Evolutionary conservation across 2,888 invertebrate genomes (phyloP).

Genomic region (Petrolisthes manimaculis): DNA sequence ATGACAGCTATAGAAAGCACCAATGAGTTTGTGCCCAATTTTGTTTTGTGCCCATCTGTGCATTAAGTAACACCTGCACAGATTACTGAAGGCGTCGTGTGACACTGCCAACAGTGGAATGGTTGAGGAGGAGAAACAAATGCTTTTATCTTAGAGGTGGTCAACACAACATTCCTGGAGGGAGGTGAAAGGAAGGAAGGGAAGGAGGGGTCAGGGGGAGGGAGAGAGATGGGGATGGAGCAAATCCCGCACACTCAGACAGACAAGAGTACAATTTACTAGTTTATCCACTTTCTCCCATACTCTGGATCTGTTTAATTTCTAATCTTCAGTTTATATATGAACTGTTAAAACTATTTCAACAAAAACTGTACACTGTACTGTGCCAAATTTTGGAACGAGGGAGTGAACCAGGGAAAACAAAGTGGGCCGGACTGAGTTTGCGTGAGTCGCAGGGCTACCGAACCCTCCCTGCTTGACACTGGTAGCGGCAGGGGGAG

Average conservation of each 20-base stretch:
- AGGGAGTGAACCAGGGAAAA: not conserved
- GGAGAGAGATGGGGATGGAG: not conserved
- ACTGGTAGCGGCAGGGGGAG: not conserved
- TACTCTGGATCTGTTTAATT: not conserved
- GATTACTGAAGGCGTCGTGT: conserved; percentile 23
- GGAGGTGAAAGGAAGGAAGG: not conserved
- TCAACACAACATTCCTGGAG: not conserved
- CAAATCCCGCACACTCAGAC: not conserved
- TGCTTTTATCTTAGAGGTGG: not conserved
- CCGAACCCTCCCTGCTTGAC: not conserved
- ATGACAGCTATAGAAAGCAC: conserved; percentile 40
- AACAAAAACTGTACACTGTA: not conserved
- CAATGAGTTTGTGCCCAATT: conserved; percentile 17
- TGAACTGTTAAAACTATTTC: not conserved
- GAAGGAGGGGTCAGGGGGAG: not conserved
- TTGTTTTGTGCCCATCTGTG: conserved; percentile 48
- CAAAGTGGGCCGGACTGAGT: not conserved
- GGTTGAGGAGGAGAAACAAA: conserved; percentile 14
- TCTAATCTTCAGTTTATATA: not conserved
- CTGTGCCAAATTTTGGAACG: not conserved
- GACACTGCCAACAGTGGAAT: conserved; percentile 1
- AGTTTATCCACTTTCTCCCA: not conserved
- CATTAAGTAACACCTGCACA: conserved; percentile 43
- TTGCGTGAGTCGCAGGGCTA: not conserved
- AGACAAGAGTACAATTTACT: not conserved